Percentiles rank a stretch among this genome's conserved stretches.
These are phyloP conservation scores for Grammomys surdaster DNA, from an alignment of 2,113 vertebrate species.

Conservation along the genomic window DNA sequence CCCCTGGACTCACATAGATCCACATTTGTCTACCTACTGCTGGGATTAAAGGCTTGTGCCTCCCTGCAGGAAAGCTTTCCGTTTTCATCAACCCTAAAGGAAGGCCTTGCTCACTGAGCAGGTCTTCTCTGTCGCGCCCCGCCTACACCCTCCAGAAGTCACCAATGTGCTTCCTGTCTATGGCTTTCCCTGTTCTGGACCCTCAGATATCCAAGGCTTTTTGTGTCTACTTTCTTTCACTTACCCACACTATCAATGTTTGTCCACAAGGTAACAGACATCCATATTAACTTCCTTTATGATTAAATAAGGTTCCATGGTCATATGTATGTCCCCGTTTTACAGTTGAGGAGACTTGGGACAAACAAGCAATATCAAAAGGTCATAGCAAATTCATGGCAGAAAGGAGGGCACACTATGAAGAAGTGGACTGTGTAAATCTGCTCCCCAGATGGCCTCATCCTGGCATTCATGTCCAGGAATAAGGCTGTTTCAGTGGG, in stretches of 20 bases:
- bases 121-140: neutral
- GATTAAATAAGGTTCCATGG: neutral
- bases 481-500: neutral
- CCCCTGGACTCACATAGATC: neutral
- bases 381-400: too few relatives aligned
- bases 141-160: neutral
- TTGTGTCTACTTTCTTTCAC: neutral
- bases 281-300: neutral
- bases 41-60: neutral
- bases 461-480: too few relatives aligned
- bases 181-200: neutral
- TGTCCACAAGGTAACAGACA: accelerated
- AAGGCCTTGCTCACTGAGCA: accelerated
- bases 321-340: neutral
- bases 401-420: neutral
- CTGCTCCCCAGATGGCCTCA: neutral
- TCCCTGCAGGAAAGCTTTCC: neutral
- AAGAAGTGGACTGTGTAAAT: accelerated
- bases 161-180: neutral
- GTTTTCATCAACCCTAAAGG: neutral
- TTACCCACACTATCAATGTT: neutral
- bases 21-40: neutral
- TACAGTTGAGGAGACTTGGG: neutral
- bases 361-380: neutral
- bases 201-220: neutral